phyloP scores from a whole-genome alignment of 2,113 vertebrate genomes.

The Anarhynchus alexandrinus region DNA sequence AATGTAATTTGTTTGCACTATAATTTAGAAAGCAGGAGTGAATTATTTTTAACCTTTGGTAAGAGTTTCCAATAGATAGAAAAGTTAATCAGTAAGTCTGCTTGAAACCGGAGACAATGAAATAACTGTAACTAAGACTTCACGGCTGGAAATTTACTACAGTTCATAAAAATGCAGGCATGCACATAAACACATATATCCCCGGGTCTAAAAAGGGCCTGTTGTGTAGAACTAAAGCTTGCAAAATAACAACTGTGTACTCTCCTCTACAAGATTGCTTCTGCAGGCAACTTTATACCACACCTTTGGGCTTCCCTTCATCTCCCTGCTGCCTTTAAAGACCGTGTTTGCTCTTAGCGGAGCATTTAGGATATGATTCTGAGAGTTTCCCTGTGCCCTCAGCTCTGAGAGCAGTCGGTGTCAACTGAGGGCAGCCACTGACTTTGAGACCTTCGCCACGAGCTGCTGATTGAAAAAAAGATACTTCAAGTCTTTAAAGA shows the following conservation, averaged over 20 bases:
- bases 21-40: not conserved
- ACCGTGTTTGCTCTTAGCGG: not conserved
- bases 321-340: not conserved
- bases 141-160: not conserved
- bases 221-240: not conserved
- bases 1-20: not conserved
- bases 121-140: not conserved
- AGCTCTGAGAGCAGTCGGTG: not conserved
- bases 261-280: not conserved
- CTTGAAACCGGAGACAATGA: not conserved
- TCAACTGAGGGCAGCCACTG: not conserved
- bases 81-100: not conserved
- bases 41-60: not conserved
- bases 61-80: not conserved
- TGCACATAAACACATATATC: not conserved
- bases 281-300: not conserved
- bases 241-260: not conserved
- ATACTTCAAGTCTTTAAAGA: not conserved
- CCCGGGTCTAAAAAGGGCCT: not conserved
- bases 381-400: not conserved
- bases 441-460: not conserved
- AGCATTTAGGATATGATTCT: not conserved
- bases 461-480: not conserved
- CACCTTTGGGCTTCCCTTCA: not conserved
- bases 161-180: not conserved